Percentiles rank a stretch among this genome's conserved stretches.
Conservation (phyloP, 2,888 invertebrate species). For the Spisula solida region DNA sequence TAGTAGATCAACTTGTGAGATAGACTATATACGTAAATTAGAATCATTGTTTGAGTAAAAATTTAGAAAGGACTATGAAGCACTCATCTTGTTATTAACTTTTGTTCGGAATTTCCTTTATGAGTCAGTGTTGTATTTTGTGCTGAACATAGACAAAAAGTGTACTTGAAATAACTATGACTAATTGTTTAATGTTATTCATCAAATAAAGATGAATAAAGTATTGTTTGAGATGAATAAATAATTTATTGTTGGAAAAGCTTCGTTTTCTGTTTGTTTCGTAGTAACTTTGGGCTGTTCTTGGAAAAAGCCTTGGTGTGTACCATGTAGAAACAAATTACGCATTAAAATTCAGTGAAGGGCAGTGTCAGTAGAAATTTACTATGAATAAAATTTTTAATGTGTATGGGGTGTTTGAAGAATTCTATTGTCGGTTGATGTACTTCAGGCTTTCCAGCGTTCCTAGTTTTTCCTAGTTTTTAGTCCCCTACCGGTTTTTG, state of each 20-base stretch:
- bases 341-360: too few relatives aligned
- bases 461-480: too few relatives aligned
- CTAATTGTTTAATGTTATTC: neutral
- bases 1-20: slow-evolving; percentile 89
- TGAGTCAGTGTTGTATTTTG: neutral
- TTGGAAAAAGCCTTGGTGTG: too few relatives aligned
- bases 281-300: neutral
- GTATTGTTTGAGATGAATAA: slow-evolving; percentile 8
- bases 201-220: slow-evolving; percentile 9
- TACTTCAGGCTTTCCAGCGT: too few relatives aligned
- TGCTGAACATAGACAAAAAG: neutral
- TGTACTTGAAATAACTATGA: neutral
- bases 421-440: too few relatives aligned
- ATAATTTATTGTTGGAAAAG: slow-evolving; percentile 46
- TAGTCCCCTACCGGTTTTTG: too few relatives aligned
- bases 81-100: neutral
- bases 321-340: too few relatives aligned
- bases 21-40: neutral
- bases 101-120: neutral
- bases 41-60: neutral
- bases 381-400: too few relatives aligned
- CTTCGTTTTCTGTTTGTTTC: slow-evolving; percentile 6
- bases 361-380: too few relatives aligned
- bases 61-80: neutral
- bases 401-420: too few relatives aligned